Evolutionary conservation across 1,140 invertebrate genomes (phyloP).

Genomic region (Bombus balteatus): DNA sequence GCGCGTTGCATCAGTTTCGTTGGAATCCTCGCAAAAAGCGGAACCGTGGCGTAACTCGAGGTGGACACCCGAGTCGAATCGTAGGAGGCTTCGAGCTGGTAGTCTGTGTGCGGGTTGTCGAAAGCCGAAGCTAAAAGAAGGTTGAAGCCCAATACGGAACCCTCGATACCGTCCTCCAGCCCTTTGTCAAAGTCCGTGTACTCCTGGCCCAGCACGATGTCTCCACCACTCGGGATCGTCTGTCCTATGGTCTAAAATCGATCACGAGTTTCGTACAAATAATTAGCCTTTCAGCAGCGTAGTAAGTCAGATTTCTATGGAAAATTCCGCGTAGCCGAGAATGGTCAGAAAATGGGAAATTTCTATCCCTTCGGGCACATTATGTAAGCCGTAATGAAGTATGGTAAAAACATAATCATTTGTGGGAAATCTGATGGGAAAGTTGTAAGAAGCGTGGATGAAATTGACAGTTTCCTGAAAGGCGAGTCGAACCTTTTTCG

Average conservation of each 20-base stretch:
- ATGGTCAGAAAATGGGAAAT: no score
- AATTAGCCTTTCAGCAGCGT: no score
- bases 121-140: conserved; percentile 85
- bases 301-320: no score
- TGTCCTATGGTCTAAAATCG: conserved; percentile 81
- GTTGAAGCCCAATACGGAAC: conserved; percentile 87
- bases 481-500: no score
- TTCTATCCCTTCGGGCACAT: no score
- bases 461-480: no score
- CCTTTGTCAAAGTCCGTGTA: conserved; percentile 86
- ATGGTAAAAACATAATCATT: no score
- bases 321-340: no score
- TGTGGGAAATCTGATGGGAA: no score
- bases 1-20: background rate
- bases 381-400: no score
- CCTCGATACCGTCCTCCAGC: conserved; percentile 86
- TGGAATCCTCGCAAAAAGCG: conserved; percentile 1
- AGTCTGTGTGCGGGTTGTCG: conserved; percentile 35
- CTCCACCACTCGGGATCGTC: conserved; percentile 84
- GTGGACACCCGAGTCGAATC: background rate
- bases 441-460: no score
- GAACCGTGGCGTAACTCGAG: background rate
- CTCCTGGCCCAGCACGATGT: conserved; percentile 87
- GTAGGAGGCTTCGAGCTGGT: background rate
- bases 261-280: background rate